phyloP scores from a whole-genome alignment of 2,888 invertebrate genomes.

The Pterostichus niger region DNA sequence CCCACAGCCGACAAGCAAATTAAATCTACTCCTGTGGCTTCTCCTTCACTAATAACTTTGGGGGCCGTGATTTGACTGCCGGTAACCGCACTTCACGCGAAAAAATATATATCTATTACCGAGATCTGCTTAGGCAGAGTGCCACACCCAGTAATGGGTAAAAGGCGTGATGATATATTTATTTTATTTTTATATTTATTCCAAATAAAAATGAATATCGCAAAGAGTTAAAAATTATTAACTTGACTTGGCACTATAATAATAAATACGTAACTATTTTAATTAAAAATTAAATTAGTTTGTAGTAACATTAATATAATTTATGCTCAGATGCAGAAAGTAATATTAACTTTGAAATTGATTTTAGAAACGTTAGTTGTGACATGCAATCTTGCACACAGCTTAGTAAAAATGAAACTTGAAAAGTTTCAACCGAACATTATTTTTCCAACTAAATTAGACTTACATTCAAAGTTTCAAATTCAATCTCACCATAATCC shows the following conservation, averaged over 20 bases:
- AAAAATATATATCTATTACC: too few species aligned
- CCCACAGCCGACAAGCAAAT: too few species aligned
- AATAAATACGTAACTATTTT: background rate
- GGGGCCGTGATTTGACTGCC: too few species aligned
- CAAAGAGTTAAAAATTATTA: too few species aligned
- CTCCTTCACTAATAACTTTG: too few species aligned
- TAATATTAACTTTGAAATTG: conserved; percentile 41
- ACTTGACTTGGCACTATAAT: background rate
- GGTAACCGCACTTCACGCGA: too few species aligned
- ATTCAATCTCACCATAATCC: conserved; percentile 43
- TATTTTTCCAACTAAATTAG: conserved; percentile 49
- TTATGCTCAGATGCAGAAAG: conserved; percentile 20
- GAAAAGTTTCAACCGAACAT: conserved; percentile 33
- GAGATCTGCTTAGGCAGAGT: too few species aligned
- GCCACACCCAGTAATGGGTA: too few species aligned
- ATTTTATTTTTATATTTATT: too few species aligned
- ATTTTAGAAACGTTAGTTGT: conserved; percentile 25
- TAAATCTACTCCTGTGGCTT: too few species aligned
- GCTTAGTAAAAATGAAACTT: conserved; percentile 32
- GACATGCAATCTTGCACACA: conserved; percentile 27
- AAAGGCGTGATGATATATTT: too few species aligned
- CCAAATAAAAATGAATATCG: background rate
- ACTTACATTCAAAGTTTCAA: conserved; percentile 40
- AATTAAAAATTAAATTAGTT: conserved; percentile 36
- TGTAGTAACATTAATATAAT: conserved; percentile 25